Conservation (phyloP, 2,888 invertebrate genomes). For the Magallana nippona region DNA sequence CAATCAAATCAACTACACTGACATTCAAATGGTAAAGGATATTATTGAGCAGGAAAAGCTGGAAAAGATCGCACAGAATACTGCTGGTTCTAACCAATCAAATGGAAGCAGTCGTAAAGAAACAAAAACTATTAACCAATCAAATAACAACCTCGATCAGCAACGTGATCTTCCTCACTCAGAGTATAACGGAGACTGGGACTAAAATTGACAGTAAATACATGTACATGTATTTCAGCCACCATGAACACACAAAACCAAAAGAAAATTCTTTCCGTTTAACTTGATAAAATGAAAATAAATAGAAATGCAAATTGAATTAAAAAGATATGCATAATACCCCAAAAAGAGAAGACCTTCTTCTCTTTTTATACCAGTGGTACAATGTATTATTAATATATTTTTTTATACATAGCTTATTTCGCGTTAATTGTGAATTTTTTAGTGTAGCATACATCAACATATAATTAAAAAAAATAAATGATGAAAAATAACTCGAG, state of each 20-base stretch:
- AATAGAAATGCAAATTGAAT: no score
- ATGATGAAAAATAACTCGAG: no score
- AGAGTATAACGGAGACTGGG: not conserved
- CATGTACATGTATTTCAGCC: not conserved
- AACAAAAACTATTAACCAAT: not conserved
- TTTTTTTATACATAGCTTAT: no score
- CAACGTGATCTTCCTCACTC: not conserved
- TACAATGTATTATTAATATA: no score
- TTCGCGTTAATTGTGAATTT: no score
- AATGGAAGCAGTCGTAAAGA: not conserved
- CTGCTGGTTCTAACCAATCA: not conserved
- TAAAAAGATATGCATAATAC: no score
- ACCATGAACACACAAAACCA: not conserved
- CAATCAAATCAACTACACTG: not conserved
- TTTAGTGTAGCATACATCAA: no score
- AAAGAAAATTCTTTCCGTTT: no score
- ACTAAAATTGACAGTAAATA: not conserved
- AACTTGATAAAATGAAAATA: no score
- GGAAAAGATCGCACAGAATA: not conserved
- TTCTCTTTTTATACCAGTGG: no score
- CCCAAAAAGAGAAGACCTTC: no score
- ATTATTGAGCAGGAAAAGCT: not conserved
- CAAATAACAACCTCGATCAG: not conserved
- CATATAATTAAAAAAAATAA: no score
- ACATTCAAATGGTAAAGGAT: slow-evolving; percentile 17